These are phyloP conservation scores for Psammodynastes pulverulentus DNA, from an alignment of 2,113 vertebrate genomes.

Conservation along the genomic window DNA sequence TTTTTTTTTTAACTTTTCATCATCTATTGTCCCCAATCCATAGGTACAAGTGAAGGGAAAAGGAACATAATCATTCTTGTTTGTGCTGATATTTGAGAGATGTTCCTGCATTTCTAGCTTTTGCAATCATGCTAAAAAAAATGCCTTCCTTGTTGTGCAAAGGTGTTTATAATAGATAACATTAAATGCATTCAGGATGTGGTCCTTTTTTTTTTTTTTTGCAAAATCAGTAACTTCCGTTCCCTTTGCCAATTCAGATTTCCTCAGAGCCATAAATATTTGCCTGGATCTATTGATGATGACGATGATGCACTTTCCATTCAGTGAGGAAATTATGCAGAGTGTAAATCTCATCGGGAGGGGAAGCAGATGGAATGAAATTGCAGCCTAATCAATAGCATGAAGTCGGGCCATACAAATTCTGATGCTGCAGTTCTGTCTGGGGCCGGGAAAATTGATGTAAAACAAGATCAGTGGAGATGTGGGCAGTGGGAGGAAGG, in stretches of 20 bases:
- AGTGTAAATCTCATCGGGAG: not conserved
- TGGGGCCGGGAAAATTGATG: not conserved
- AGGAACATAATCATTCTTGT: not conserved
- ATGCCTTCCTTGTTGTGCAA: not conserved
- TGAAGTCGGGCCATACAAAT: not conserved
- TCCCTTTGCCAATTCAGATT: not conserved
- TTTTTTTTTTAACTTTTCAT: not conserved
- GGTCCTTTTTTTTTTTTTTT: not conserved
- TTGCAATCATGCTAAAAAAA: not conserved
- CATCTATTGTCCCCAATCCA: not conserved
- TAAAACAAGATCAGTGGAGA: too few relatives aligned
- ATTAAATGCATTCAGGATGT: not conserved
- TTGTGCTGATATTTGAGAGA: not conserved
- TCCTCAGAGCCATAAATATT: not conserved
- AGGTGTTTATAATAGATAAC: not conserved
- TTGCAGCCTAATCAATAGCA: not conserved
- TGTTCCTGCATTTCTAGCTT: not conserved
- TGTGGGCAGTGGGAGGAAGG: not conserved
- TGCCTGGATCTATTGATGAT: not conserved
- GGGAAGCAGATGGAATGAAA: not conserved
- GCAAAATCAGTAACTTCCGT: not conserved
- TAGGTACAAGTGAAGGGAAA: not conserved
- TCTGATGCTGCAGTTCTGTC: not conserved
- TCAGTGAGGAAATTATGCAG: not conserved
- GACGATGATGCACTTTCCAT: not conserved